Evolutionary conservation across 2,888 invertebrate species (phyloP).

Genomic region (Drosophila trichaetosa): DNA sequence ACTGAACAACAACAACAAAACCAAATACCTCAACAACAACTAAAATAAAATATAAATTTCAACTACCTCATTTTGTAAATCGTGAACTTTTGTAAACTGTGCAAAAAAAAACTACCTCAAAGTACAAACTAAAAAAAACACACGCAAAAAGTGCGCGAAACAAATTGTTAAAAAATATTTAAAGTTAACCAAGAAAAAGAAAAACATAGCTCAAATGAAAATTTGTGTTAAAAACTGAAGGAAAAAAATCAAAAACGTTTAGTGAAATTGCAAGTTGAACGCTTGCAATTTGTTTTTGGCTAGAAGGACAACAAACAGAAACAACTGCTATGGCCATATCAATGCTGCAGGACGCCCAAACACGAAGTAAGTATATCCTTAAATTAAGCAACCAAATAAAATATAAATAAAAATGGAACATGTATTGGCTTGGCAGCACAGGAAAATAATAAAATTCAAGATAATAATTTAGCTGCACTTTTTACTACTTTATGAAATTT

Average conservation of each 20-base stretch:
- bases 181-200: conserved; percentile 16
- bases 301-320: conserved; percentile 17
- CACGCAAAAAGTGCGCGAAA: conserved; percentile 57
- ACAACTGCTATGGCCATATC: conserved; percentile 82
- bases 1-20: conserved; percentile 39
- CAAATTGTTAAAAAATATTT: conserved; percentile 39
- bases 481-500: background rate
- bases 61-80: conserved; percentile 81
- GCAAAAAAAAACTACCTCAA: conserved; percentile 75
- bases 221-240: conserved; percentile 57
- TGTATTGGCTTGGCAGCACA: background rate
- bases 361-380: conserved; percentile 80
- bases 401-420: background rate
- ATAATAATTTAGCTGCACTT: background rate
- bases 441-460: background rate
- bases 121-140: conserved; percentile 67
- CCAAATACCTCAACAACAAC: conserved; percentile 73
- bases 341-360: conserved; percentile 84
- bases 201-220: conserved; percentile 64
- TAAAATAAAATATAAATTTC: conserved; percentile 48
- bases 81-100: conserved; percentile 64
- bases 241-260: conserved; percentile 21
- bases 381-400: background rate
- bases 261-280: conserved; percentile 35
- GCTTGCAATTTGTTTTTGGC: conserved; percentile 28